phyloP scores from a whole-genome alignment of 2,113 vertebrate genomes.

The Glaucidium brasilianum region DNA sequence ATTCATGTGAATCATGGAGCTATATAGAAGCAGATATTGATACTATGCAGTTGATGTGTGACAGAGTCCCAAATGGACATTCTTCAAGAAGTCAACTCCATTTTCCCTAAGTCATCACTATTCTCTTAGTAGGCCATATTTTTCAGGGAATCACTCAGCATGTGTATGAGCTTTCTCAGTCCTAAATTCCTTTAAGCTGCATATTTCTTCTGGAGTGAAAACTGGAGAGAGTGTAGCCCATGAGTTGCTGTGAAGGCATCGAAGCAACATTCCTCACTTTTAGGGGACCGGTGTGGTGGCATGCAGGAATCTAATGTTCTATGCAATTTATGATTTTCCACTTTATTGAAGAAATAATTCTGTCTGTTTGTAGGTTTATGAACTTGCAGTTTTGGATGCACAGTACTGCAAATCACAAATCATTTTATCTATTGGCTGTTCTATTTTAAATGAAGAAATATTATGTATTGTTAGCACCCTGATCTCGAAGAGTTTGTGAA shows the following conservation, averaged over 20 bases:
- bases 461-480: background rate
- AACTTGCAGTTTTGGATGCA: background rate
- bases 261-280: background rate
- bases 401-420: background rate
- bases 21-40: background rate
- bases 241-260: background rate
- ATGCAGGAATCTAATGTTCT: background rate
- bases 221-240: background rate
- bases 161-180: background rate
- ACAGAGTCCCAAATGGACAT: background rate
- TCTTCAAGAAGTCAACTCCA: background rate
- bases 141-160: background rate
- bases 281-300: background rate
- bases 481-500: background rate
- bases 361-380: background rate
- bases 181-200: background rate
- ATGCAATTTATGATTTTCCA: background rate
- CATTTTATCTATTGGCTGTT: background rate
- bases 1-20: background rate
- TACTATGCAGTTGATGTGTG: background rate
- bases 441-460: background rate
- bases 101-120: background rate
- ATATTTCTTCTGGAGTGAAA: background rate
- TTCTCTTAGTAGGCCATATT: background rate
- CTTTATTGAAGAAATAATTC: conserved; percentile 26